Conservation (phyloP, 2,113 vertebrate genomes). For the Ictalurus punctatus region DNA sequence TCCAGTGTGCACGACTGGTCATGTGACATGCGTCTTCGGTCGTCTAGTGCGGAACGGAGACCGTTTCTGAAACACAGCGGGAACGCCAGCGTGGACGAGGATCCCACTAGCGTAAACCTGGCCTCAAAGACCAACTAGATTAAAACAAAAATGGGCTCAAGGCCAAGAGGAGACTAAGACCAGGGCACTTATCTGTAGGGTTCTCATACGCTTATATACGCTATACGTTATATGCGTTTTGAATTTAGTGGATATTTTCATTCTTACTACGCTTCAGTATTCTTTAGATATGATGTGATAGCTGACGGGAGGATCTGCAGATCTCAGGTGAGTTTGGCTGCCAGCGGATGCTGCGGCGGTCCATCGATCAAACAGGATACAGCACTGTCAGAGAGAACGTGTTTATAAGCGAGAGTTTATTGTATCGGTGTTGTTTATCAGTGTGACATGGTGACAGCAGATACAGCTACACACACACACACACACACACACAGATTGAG, state of each 20-base stretch:
- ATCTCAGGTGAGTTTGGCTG: conserved; percentile 3
- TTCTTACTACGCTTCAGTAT: not conserved
- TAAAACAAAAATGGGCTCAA: not conserved
- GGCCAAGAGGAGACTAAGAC: not conserved
- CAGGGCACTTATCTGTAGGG: not conserved
- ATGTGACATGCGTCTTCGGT: too few species aligned
- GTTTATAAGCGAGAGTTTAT: not conserved
- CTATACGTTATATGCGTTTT: not conserved
- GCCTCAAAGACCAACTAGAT: not conserved
- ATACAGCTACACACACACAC: not conserved
- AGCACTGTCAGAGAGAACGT: not conserved
- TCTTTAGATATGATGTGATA: not conserved
- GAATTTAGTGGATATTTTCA: not conserved
- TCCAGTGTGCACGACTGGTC: too few species aligned
- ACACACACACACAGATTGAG: not conserved
- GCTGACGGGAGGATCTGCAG: conserved; percentile 22
- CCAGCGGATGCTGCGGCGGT: conserved; percentile 22
- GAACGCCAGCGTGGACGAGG: too few species aligned
- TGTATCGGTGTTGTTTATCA: not conserved
- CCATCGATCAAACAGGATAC: not conserved
- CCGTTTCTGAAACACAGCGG: too few species aligned
- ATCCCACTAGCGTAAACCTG: too few species aligned
- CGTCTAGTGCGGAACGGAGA: too few species aligned
- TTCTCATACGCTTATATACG: not conserved
- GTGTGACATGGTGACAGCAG: not conserved